phyloP scores from a whole-genome alignment of 2,113 vertebrate species.

The Tonatia bakeri region DNA sequence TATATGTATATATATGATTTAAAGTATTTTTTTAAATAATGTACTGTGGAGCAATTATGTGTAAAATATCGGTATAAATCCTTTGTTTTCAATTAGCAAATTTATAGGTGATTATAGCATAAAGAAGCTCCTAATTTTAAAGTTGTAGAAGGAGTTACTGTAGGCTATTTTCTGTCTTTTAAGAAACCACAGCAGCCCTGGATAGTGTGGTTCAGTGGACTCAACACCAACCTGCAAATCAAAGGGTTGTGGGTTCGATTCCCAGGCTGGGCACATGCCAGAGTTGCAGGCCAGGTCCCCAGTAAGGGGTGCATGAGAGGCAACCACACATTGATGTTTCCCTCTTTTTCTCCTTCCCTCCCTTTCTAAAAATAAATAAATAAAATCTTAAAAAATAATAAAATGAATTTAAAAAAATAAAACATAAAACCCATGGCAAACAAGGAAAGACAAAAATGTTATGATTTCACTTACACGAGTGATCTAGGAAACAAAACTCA shows the following conservation, averaged over 20 bases:
- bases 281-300: no score
- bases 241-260: no score
- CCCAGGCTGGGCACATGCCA: no score
- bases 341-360: no score
- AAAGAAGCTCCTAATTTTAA: neutral
- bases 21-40: neutral
- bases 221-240: no score
- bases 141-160: neutral
- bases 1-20: no score
- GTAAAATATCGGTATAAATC: neutral
- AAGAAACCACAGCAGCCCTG: neutral
- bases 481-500: neutral
- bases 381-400: no score
- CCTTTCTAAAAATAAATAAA: no score
- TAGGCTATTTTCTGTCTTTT: neutral
- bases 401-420: no score
- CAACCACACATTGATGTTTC: no score
- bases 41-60: neutral
- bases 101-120: neutral
- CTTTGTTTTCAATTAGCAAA: neutral
- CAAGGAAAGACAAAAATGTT: neutral
- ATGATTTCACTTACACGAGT: neutral
- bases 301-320: no score
- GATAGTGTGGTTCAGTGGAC: no score
- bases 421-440: neutral